Evolutionary conservation across 2,113 vertebrate species (phyloP).

Genomic region (Rhynchomys soricoides): DNA sequence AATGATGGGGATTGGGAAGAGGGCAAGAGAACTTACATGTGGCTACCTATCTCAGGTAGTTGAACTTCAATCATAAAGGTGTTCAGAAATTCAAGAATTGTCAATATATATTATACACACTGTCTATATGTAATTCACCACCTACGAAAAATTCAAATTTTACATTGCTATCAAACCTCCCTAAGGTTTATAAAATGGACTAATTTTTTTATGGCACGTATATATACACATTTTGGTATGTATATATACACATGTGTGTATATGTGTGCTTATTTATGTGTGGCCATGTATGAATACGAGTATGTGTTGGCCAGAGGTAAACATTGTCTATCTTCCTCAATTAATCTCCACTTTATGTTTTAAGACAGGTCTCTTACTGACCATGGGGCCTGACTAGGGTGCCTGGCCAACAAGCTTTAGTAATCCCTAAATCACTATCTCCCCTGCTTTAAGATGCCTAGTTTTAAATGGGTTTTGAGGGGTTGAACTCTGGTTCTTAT

Average conservation of each 20-base stretch:
- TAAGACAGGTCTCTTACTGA: neutral
- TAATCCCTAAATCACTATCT: neutral
- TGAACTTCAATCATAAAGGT: neutral
- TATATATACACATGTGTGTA: neutral
- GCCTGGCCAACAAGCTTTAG: neutral
- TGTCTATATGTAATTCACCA: neutral
- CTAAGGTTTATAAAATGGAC: neutral
- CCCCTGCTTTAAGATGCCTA: neutral
- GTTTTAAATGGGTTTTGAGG: neutral
- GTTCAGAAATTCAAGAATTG: neutral
- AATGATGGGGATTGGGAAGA: neutral
- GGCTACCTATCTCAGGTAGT: neutral
- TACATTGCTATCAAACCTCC: neutral
- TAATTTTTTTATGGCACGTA: neutral
- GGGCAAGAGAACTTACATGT: neutral
- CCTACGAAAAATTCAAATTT: neutral
- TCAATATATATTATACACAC: neutral
- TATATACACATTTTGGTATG: neutral
- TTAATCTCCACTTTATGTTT: neutral
- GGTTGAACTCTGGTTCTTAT: neutral
- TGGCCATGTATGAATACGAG: neutral
- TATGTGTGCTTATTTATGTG: neutral
- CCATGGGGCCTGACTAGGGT: neutral
- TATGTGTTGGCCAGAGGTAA: neutral
- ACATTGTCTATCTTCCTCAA: neutral